These are phyloP conservation scores for Cheiracanthium punctorium DNA, from an alignment of 2,888 invertebrate genomes.

Conservation along the genomic window DNA sequence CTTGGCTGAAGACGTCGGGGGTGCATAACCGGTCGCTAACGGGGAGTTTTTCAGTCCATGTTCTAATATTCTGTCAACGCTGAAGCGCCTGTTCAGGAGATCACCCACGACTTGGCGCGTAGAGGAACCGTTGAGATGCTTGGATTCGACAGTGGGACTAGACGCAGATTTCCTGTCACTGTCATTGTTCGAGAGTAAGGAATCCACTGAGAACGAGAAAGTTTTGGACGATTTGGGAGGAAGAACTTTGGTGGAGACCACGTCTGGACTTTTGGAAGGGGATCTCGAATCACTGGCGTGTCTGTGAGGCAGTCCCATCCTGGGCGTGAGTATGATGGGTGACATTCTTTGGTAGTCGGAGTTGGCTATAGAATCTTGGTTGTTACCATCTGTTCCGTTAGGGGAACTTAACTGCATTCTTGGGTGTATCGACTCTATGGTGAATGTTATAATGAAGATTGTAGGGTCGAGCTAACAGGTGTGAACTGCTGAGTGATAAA, in stretches of 20 bases:
- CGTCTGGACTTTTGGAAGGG: conserved; percentile 59
- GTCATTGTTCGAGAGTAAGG: conserved; percentile 42
- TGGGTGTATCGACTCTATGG: too few species aligned
- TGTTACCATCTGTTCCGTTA: conserved; percentile 16
- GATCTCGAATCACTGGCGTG: conserved; percentile 36
- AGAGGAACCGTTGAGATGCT: conserved; percentile 30
- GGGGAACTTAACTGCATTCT: conserved; percentile 52
- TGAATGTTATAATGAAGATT: too few species aligned
- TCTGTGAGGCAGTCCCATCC: conserved; percentile 16
- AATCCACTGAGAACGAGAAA: conserved; percentile 65
- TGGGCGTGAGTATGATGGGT: background rate
- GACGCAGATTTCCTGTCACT: conserved; percentile 11
- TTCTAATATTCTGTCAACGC: conserved; percentile 51
- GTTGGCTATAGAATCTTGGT: background rate
- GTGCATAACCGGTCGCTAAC: conserved; percentile 4
- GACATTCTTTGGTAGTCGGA: conserved; percentile 11
- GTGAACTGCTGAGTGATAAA: too few species aligned
- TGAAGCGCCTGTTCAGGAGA: conserved; percentile 26
- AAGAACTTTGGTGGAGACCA: conserved; percentile 8
- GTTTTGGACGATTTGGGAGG: conserved; percentile 29
- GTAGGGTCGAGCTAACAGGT: too few species aligned
- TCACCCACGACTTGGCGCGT: conserved; percentile 25
- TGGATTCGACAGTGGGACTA: conserved; percentile 18
- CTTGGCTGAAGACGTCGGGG: conserved; percentile 25
- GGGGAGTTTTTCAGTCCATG: conserved; percentile 26